Evolutionary conservation across 2,113 vertebrate species (phyloP), one percentile per base, ranked within the genome.

Genomic region (Regulus satrapa): DNA sequence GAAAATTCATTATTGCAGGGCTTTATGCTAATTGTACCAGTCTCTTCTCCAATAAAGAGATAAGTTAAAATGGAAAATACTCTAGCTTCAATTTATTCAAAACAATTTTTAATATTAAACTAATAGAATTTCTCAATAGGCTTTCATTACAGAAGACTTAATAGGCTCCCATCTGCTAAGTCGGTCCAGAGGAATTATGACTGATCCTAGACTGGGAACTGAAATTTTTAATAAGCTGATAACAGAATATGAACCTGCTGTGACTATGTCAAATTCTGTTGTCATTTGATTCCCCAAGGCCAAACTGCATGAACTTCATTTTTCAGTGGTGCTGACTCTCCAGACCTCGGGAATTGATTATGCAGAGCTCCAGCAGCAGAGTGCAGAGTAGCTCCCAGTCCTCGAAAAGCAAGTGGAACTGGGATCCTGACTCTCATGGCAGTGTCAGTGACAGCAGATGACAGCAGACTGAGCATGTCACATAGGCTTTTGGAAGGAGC

Each of bases 111-210:
- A 89, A 40, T 85, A 81, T 62, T 46, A 81, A 76, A 48, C 54
- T 80, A 82, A 79, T 36, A 62, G 40, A 84, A 58, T 88, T 94
- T 84, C 77, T 68, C 41, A 84, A 54, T 62, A 92, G 85, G 54
- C 46, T 93, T 95, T 89, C 66, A 91, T 85, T 94, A 92, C 25
- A 68, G 88, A 72, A 71, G 45, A 87, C 61, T 79, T 94, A 75
- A 80, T 87, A 89, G 76, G 68, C 62, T 93, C n/a, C 71, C 79
- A 94, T 93, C 88, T 94, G 88, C 55, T 83, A 91, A 94, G 78
- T n/a, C 58, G 88, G 73, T 62, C 48, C 41, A 89, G 83, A 93
- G 84, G 71, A 95, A 95, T 71, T 86, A 83, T 74, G 67, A 68
- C 49, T 83, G 84, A 90, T 68, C 72, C 85, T 91, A 68, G 36